Percentiles rank a stretch among this genome's conserved stretches.
Evolutionary conservation across 1,140 invertebrate species (phyloP).

Genomic region (Chrysomallon squamiferum): DNA sequence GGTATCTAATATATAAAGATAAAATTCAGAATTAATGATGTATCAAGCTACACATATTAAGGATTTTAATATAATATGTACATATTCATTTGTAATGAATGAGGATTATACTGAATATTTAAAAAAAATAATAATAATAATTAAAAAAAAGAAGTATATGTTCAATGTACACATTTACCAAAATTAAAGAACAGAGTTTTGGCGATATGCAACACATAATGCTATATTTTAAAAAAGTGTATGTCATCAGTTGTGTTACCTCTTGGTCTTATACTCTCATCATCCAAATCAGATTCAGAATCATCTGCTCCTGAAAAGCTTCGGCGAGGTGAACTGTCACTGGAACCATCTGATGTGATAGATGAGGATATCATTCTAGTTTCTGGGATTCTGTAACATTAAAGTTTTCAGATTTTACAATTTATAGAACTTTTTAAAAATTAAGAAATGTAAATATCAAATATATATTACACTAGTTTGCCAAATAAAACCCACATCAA

Average conservation of each 20-base stretch:
- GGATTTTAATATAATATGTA: not conserved
- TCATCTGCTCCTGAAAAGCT: slow-evolving; percentile 49
- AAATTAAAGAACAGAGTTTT: too few species aligned
- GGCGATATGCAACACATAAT: too few species aligned
- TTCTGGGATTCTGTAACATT: slow-evolving; percentile 20
- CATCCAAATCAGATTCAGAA: slow-evolving; percentile 65
- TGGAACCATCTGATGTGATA: slow-evolving; percentile 9
- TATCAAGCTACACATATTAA: not conserved
- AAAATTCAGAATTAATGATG: not conserved
- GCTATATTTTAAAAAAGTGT: too few species aligned
- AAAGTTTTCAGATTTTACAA: not conserved
- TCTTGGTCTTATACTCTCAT: slow-evolving; percentile 65
- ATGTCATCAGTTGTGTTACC: too few species aligned
- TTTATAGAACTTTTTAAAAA: not conserved
- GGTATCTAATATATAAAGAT: not conserved
- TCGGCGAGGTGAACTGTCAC: slow-evolving; percentile 44
- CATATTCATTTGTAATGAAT: too few species aligned
- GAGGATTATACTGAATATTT: too few species aligned
- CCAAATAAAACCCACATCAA: too few species aligned
- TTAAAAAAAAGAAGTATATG: too few species aligned
- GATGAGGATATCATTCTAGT: slow-evolving; percentile 1
- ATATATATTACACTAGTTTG: too few species aligned
- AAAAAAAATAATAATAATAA: too few species aligned
- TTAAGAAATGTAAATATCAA: too few species aligned
- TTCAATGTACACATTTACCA: too few species aligned